Evolutionary conservation across 2,797 vertebrate genomes (phyloP), one percentile per base, ranked within the genome.

Genomic region (Pagetopsis macropterus): DNA sequence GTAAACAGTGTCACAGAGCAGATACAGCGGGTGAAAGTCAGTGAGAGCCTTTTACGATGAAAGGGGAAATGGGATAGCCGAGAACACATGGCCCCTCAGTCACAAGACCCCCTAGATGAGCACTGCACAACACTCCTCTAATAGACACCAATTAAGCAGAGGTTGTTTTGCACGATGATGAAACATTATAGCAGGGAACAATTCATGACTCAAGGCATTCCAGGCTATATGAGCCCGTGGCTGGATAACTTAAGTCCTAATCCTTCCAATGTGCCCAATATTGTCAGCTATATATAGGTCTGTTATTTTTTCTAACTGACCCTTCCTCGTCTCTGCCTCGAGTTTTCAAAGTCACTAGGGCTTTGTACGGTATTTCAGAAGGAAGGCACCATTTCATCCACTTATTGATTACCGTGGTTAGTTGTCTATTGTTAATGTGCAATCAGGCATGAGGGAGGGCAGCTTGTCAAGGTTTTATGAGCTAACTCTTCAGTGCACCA

Each of bases 151-250:
- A 96, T 97, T 97, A 97, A 94, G 96, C 91, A 92, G 95, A 96
- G 94, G 92, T 95, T 93, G 95, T 95, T 92, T 88, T 97, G 96
- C 95, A 93, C 94, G 95, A 95, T 97, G 97, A 97, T 85, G 92
- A 91, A 98, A 99, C 94, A 96, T 96, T 97, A 98, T 97, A 96
- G 95, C 94, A 64, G 95, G 96, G 96, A 96, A 97, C 97, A 98
- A 97, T 98, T 97, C 96, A 96, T 96, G 96, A 97, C 95, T 98
- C 97, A 95, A 96, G 97, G 94, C 96, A 98, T 98, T 98, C 97
- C 96, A 86, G 93, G 95, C 94, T 91, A 98, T 93, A 96, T 96
- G 97, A 99, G 96, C 95, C 94, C 88, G 56, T 78, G 91, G 92
- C 94, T 89, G 88, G 93, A 95, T 95, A 97, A 96, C 95, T 88